Conservation (phyloP, 2,888 invertebrate species). For the Ferrisia virgata region DNA sequence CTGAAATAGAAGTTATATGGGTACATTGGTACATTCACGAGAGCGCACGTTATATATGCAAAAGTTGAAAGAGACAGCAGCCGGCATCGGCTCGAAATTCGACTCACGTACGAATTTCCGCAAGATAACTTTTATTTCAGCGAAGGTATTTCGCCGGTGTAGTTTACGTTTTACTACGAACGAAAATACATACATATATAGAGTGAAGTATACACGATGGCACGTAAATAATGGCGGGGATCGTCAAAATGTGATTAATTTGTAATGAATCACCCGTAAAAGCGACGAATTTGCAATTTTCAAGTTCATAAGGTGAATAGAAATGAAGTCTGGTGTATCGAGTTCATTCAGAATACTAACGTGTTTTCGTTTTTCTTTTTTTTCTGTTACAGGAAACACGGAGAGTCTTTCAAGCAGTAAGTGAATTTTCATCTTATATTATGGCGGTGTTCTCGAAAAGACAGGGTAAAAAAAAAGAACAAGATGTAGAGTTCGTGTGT, state of each 20-base stretch:
- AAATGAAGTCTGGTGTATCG: slow-evolving; percentile 16
- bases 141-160: neutral
- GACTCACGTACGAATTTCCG: slow-evolving; percentile 20
- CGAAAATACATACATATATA: no score
- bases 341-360: slow-evolving; percentile 1
- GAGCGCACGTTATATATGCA: neutral
- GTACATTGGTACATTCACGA: no score
- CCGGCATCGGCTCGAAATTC: neutral
- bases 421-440: neutral
- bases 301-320: slow-evolving; percentile 29
- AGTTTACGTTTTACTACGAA: neutral
- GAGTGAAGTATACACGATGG: neutral
- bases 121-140: slow-evolving; percentile 26
- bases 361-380: slow-evolving; percentile 3
- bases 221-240: slow-evolving; percentile 23
- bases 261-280: slow-evolving; percentile 27
- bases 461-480: no score
- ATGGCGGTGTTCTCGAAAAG: neutral
- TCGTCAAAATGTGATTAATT: slow-evolving; percentile 33
- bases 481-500: neutral
- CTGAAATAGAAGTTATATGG: neutral
- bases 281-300: slow-evolving; percentile 29
- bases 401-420: slow-evolving; percentile 36
- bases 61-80: neutral
- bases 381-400: slow-evolving; percentile 26